phyloP scores from a whole-genome alignment of 2,888 invertebrate species.

The Thymelicus lineola region DNA sequence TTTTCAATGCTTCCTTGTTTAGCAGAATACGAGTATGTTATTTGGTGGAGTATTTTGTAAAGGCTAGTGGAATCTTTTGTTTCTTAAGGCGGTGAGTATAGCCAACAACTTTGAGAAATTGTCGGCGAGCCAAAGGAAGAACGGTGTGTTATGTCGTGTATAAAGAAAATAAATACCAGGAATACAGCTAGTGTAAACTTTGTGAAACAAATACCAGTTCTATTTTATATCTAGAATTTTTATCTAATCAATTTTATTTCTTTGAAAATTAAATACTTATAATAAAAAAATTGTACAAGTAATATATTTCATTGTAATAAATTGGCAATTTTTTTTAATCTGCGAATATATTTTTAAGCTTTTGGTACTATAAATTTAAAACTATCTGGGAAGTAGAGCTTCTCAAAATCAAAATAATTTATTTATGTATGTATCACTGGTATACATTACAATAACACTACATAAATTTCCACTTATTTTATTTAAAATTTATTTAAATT shows the following conservation, averaged over 20 bases:
- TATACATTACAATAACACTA: no score
- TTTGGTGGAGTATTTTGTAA: constrained; percentile 9
- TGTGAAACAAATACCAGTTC: constrained; percentile 4
- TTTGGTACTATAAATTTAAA: no score
- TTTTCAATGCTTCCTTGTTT: neutral
- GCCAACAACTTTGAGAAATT: constrained; percentile 33
- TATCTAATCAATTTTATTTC: neutral
- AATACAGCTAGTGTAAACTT: constrained; percentile 9
- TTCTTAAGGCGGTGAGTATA: constrained; percentile 16
- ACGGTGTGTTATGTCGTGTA: constrained; percentile 18
- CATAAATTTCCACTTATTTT: no score
- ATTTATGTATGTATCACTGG: no score
- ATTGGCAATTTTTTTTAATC: no score
- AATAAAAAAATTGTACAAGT: no score
- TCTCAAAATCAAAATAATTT: no score
- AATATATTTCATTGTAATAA: no score
- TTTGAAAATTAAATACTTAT: no score
- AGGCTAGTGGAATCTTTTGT: constrained; percentile 15
- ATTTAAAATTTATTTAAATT: no score
- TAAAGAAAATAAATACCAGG: constrained; percentile 29
- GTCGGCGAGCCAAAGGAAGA: constrained; percentile 27
- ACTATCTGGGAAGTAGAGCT: no score
- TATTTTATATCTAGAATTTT: neutral
- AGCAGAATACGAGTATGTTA: constrained; percentile 1
- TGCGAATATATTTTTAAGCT: no score